phyloP scores from a whole-genome alignment of 2,113 vertebrate species.

The Ceuthmochares aereus region DNA sequence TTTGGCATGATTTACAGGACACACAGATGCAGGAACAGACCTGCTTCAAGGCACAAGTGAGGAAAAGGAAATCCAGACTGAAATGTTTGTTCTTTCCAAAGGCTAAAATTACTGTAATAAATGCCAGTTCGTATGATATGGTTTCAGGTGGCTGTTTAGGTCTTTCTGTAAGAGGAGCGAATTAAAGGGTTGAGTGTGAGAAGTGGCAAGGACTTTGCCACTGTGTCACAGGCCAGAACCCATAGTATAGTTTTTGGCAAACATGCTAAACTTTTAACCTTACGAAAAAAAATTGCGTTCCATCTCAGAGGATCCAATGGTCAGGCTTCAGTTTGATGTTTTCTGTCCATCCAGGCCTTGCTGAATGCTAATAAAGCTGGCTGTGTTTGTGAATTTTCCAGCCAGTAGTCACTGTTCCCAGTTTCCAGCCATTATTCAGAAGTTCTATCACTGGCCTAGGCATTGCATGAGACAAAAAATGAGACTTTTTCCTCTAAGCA shows the following conservation, averaged over 20 bases:
- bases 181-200: not conserved
- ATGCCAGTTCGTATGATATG: not conserved
- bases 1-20: conserved; percentile 41
- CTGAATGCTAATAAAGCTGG: not conserved
- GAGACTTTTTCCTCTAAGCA: not conserved
- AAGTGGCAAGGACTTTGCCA: not conserved
- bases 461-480: not conserved
- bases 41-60: conserved; percentile 22
- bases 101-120: conserved; percentile 19
- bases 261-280: not conserved
- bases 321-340: not conserved
- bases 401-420: not conserved
- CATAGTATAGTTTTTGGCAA: not conserved
- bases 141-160: conserved; percentile 9
- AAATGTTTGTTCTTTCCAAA: conserved; percentile 32
- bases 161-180: not conserved
- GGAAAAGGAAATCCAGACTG: conserved; percentile 37
- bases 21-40: conserved; percentile 12
- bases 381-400: not conserved
- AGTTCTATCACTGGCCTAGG: not conserved
- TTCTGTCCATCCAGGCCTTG: not conserved
- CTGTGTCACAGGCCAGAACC: not conserved
- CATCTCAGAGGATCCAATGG: not conserved
- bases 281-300: not conserved
- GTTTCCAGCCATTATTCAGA: not conserved